phyloP scores from a whole-genome alignment of 2,113 vertebrate genomes.

The Prunella himalayana region DNA sequence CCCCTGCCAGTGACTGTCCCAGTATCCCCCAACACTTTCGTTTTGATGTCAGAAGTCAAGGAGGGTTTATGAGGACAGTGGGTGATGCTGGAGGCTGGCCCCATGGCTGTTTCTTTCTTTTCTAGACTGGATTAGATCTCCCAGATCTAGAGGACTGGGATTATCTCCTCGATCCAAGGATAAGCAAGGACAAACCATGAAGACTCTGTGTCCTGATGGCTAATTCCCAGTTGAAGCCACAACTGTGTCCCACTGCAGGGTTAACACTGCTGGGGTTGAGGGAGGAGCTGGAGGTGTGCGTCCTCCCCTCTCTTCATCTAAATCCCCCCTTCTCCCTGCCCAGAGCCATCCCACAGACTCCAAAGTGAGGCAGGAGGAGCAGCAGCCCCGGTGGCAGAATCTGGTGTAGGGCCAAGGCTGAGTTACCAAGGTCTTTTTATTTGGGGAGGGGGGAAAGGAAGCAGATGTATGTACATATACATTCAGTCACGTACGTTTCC shows the following conservation, averaged over 20 bases:
- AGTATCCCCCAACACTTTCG: fast-evolving
- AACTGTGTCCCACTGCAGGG: fast-evolving
- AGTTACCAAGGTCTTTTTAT: slow-evolving; percentile 38
- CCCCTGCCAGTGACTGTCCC: neutral
- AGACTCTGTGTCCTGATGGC: neutral
- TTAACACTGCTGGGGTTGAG: fast-evolving
- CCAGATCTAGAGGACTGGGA: neutral
- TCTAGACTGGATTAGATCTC: neutral
- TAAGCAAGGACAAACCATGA: fast-evolving
- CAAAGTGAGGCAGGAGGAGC: neutral
- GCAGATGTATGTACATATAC: slow-evolving; percentile 30
- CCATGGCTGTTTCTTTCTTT: neutral
- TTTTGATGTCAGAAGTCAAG: neutral
- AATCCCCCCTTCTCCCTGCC: neutral
- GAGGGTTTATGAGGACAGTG: neutral
- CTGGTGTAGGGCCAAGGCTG: fast-evolving
- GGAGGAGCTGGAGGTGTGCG: fast-evolving
- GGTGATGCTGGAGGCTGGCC: neutral
- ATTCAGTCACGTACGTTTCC: neutral
- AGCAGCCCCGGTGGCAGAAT: fast-evolving
- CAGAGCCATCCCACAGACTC: fast-evolving
- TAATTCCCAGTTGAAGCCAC: fast-evolving
- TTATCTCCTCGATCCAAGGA: neutral
- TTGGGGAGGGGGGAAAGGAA: neutral
- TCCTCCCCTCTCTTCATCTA: neutral